Conservation (phyloP, 2,888 invertebrate genomes). For the Aphrophora alni region DNA sequence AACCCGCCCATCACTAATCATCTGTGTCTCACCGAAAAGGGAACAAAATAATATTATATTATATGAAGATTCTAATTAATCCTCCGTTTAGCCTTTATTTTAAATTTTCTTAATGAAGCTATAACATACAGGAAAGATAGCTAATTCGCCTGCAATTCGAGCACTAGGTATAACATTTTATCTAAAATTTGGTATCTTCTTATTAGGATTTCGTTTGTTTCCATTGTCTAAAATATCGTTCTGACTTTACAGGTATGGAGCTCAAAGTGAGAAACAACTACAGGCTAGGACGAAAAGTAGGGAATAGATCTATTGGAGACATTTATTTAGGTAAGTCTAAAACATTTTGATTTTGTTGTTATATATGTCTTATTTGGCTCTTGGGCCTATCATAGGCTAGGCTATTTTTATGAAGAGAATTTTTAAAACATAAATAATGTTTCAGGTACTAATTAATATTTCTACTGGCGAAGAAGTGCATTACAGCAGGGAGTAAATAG, state of each 20-base stretch:
- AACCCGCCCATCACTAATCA: too few relatives aligned
- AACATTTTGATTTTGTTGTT: background rate
- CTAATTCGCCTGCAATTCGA: conserved; percentile 30
- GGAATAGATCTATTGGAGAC: conserved; percentile 99
- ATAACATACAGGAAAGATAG: conserved; percentile 32
- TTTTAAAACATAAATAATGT: conserved; percentile 47
- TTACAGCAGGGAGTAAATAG: too few relatives aligned
- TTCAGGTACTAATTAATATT: conserved; percentile 91
- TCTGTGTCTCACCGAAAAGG: background rate
- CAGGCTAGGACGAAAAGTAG: conserved; percentile 96
- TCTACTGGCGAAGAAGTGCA: conserved; percentile 97
- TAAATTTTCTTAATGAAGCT: conserved; percentile 25
- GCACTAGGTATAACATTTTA: conserved; percentile 33
- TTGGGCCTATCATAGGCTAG: background rate
- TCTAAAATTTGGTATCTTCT: conserved; percentile 27
- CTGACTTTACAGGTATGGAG: conserved; percentile 71
- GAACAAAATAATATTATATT: too few relatives aligned
- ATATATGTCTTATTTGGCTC: background rate
- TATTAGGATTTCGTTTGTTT: conserved; percentile 48
- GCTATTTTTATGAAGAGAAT: background rate
- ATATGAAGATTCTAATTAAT: background rate
- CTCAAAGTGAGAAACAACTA: conserved; percentile 97
- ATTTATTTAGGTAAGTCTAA: conserved; percentile 89
- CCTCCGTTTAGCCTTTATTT: background rate
- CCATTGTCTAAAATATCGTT: conserved; percentile 48